A percentile compares a stretch with the other conserved stretches of the same genome.
Evolutionary conservation across 2,113 vertebrate genomes (phyloP).

Genomic region (Polypterus bichir): DNA sequence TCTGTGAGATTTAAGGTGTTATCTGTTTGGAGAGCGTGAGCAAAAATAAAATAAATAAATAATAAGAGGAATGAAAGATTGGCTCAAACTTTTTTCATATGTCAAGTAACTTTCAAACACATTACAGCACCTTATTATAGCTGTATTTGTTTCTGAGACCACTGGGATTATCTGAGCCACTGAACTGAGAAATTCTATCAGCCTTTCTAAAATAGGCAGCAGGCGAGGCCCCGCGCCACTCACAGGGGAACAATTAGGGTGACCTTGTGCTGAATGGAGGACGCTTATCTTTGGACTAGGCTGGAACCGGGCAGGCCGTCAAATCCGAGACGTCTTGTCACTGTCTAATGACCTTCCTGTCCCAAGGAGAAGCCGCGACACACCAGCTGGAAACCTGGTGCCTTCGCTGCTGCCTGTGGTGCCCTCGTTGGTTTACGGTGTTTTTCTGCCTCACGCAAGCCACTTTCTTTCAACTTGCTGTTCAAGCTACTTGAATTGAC

Average conservation of each 20-base stretch:
- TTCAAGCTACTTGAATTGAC: no score
- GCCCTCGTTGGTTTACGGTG: no score
- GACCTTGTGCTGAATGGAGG: conserved; percentile 15
- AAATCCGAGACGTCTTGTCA: conserved; percentile 1
- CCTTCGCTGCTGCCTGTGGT: no score
- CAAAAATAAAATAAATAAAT: neutral
- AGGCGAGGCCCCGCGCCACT: conserved; percentile 7
- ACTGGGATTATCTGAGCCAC: conserved; percentile 16
- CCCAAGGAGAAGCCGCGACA: neutral
- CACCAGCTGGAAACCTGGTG: no score
- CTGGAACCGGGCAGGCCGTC: neutral
- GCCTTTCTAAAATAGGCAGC: conserved; percentile 18
- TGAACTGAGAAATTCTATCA: conserved; percentile 20
- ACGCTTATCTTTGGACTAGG: neutral
- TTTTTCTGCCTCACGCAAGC: no score
- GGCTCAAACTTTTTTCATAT: conserved; percentile 1
- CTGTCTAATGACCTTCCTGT: neutral
- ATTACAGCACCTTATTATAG: conserved; percentile 9
- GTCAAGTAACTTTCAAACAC: conserved; percentile 8
- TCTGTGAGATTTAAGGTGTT: no score
- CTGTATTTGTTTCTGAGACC: conserved; percentile 14
- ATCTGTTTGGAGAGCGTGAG: no score
- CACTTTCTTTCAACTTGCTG: no score
- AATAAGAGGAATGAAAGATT: neutral
- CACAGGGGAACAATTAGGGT: conserved; percentile 19